phyloP scores from a whole-genome alignment of 2,113 vertebrate genomes.

The Connochaetes taurinus region DNA sequence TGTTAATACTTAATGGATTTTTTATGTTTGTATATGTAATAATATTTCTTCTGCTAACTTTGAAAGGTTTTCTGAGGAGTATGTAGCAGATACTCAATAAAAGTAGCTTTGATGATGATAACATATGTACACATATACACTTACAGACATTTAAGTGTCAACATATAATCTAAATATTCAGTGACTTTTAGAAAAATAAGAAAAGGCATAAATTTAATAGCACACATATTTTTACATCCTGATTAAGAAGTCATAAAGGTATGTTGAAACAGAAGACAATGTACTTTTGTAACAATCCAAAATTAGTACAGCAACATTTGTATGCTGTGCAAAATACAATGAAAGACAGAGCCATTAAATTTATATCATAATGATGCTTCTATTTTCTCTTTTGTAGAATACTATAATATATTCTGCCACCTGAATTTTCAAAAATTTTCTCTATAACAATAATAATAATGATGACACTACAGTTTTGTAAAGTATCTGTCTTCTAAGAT shows the following conservation, averaged over 20 bases:
- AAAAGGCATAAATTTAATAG: not conserved
- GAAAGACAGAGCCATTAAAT: not conserved
- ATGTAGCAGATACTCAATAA: not conserved
- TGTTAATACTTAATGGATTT: not conserved
- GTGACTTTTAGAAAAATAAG: not conserved
- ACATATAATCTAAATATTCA: not conserved
- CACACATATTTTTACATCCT: not conserved
- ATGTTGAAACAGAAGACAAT: not conserved
- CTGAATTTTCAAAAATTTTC: slow-evolving; percentile 15
- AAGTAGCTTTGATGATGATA: not conserved
- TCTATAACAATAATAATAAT: slow-evolving; percentile 24
- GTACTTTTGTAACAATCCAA: not conserved
- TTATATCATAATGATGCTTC: not conserved
- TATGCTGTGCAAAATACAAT: slow-evolving; percentile 14
- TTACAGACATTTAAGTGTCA: not conserved
- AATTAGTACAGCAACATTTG: not conserved
- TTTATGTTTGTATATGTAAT: not conserved
- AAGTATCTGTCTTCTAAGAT: slow-evolving; percentile 9
- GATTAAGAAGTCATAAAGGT: not conserved
- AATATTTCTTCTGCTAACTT: not conserved
- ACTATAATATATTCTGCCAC: slow-evolving; percentile 24
- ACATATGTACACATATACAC: not conserved
- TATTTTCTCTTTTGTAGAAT: not conserved
- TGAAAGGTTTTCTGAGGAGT: not conserved
- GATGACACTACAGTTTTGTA: not conserved